A percentile compares a stretch with the other conserved stretches of the same genome.
Conservation (phyloP, 2,113 vertebrate genomes). For the Solenodon paradoxus region DNA sequence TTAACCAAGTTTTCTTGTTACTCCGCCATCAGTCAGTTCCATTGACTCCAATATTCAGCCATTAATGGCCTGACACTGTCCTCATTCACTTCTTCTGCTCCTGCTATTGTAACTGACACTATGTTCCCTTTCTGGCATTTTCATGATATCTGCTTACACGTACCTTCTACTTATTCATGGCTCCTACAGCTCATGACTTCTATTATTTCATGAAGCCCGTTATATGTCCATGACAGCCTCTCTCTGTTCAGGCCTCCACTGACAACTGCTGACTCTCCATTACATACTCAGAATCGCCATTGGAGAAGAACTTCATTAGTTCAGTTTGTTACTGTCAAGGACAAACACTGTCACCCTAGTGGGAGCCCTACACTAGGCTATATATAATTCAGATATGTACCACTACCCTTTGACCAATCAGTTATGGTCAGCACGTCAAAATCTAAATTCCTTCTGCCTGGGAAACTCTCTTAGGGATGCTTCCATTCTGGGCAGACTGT, state of each 20-base stretch:
- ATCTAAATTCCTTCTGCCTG: not conserved
- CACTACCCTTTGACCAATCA: not conserved
- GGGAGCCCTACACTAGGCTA: not conserved
- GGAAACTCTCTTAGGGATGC: not conserved
- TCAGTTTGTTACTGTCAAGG: conserved; percentile 31
- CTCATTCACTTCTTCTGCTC: not conserved
- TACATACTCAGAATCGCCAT: not conserved
- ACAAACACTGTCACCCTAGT: not conserved
- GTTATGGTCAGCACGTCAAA: not conserved
- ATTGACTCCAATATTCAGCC: not conserved
- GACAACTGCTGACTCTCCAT: not conserved
- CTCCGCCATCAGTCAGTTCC: not conserved
- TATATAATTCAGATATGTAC: not conserved
- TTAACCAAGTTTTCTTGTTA: not conserved
- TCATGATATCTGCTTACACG: not conserved
- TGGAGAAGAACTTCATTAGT: not conserved
- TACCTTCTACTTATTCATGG: not conserved
- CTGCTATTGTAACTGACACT: not conserved
- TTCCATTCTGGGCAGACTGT: not conserved
- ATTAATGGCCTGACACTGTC: not conserved
- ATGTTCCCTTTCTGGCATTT: not conserved
- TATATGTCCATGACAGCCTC: not conserved
- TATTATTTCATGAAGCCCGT: not conserved
- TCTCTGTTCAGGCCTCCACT: not conserved
- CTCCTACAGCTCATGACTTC: not conserved